These are phyloP conservation scores for Drosophila tropicalis DNA, from an alignment of 1,140 invertebrate genomes.

Conservation along the genomic window DNA sequence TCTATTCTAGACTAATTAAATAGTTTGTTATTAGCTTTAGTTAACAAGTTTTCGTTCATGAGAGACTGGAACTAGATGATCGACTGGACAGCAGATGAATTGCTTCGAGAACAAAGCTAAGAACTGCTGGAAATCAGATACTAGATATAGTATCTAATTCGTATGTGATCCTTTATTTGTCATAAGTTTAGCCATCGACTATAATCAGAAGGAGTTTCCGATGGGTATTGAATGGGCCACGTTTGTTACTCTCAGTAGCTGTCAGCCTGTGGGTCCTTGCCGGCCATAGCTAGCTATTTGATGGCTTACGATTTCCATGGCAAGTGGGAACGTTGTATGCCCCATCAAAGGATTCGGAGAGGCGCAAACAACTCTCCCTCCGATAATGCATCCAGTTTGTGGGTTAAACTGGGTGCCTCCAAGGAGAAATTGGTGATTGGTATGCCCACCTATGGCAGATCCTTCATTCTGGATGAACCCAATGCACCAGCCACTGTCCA, in stretches of 20 bases:
- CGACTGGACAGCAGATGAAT: too few species aligned
- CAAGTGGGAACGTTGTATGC: slow-evolving; percentile 95
- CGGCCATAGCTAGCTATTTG: slow-evolving; percentile 94
- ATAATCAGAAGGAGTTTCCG: too few species aligned
- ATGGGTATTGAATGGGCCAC: too few species aligned
- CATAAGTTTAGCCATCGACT: too few species aligned
- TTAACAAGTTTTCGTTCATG: too few species aligned
- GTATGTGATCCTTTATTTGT: too few species aligned
- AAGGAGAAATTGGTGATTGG: slow-evolving; percentile 97
- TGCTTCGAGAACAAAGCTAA: too few species aligned
- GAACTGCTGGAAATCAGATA: too few species aligned
- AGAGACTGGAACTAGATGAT: too few species aligned
- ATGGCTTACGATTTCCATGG: slow-evolving; percentile 98
- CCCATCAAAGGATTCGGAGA: slow-evolving; percentile 94
- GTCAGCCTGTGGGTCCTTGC: slow-evolving; percentile 97
- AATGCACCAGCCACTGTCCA: slow-evolving; percentile 91
- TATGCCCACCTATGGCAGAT: slow-evolving; percentile 98
- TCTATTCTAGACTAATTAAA: too few species aligned
- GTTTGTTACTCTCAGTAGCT: slow-evolving; percentile 95
- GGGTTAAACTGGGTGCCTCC: slow-evolving; percentile 95
- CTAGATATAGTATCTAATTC: too few species aligned
- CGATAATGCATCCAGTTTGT: slow-evolving; percentile 92
- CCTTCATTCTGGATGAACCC: slow-evolving; percentile 94
- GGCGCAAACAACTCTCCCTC: slow-evolving; percentile 96
- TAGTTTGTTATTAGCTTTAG: too few species aligned